These are phyloP conservation scores for Palythoa heliodiscus DNA, from an alignment of 92 coral and sea anemone species.

Conservation along the genomic window DNA sequence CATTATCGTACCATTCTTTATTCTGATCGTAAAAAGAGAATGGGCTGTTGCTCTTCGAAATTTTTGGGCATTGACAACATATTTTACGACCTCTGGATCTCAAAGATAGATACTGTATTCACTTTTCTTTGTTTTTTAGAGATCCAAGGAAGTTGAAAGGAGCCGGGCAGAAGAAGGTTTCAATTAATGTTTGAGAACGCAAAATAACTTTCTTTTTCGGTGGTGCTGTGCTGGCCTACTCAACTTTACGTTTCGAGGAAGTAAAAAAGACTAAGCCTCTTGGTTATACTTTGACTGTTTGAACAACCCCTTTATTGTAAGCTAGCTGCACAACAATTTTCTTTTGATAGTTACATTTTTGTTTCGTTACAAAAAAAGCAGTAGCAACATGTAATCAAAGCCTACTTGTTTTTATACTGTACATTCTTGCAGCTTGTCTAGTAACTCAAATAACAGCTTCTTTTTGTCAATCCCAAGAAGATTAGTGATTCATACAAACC, in stretches of 20 bases:
- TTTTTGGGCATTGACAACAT: too few relatives aligned
- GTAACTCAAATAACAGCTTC: constrained; percentile 48
- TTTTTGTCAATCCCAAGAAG: constrained; percentile 62
- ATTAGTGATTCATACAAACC: constrained; percentile 62
- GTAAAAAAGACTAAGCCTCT: constrained; percentile 24
- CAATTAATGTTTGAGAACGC: background rate
- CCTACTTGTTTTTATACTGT: too few relatives aligned
- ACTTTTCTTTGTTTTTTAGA: background rate
- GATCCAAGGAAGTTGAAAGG: background rate
- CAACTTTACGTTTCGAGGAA: background rate
- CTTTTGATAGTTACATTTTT: too few relatives aligned
- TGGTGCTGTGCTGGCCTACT: background rate
- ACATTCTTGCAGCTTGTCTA: constrained; percentile 31
- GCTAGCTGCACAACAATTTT: too few relatives aligned
- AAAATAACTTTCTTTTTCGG: background rate
- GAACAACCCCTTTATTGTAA: too few relatives aligned
- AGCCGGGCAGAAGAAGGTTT: background rate
- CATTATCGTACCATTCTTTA: background rate
- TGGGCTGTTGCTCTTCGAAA: background rate
- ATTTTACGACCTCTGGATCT: constrained; percentile 25
- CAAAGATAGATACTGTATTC: background rate
- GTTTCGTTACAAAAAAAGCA: too few relatives aligned
- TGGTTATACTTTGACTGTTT: background rate
- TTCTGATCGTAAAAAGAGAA: background rate
- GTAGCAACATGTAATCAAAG: too few relatives aligned